Base-by-base conservation (phyloP, 2,113 vertebrate genomes). In the Urocolius indicus region DNA sequence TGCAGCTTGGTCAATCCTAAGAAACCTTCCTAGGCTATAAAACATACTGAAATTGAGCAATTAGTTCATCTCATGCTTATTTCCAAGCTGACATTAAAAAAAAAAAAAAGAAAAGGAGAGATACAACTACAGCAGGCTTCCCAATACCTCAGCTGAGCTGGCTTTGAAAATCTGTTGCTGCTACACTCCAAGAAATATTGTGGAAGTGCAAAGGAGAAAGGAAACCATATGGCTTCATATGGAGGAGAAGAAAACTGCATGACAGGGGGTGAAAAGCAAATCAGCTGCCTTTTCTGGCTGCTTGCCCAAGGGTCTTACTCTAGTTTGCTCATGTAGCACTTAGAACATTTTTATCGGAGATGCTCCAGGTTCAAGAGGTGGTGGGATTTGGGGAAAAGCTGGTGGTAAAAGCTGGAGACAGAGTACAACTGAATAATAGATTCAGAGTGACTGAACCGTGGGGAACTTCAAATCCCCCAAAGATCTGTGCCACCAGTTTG, bases 141-240 rank as follows among this genome's bases (percentile, higher is more conserved):
- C 48, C 29, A 69, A 52, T 30, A 51, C 16, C 32, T 63, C 59
- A 51, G 36, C 29, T 63, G 59, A 63, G 7, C 34, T 85, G 67
- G 51, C 19, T 66, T 66, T 93, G 71, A 83, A 74, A 86, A 77
- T 34, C 76, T 62, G 41, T 32, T 51, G 14, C 16, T 34, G 23
- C 32, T 66, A 5, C 19, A 11, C 26, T 80, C 36, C 67, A 62
- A 85, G 55, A 4, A 45, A 27, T 69, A 63, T 13, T 83, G 11
- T 63, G 51, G 17, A 18, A 83, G 32, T 2, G 1, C 0, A 0
- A 46, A 32, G n/a, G 67, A 84, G 66, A 89, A 62, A 68, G 18
- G 20, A 89, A 94, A 69, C 32, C n/a, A 11, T 26, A 32, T 0
- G 0, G 48, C 13, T 89, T 78, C 7, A 1, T 16, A 2, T 17